Evolutionary conservation across 2,797 vertebrate genomes (phyloP).

Genomic region (Pyrrhura leucotis): DNA sequence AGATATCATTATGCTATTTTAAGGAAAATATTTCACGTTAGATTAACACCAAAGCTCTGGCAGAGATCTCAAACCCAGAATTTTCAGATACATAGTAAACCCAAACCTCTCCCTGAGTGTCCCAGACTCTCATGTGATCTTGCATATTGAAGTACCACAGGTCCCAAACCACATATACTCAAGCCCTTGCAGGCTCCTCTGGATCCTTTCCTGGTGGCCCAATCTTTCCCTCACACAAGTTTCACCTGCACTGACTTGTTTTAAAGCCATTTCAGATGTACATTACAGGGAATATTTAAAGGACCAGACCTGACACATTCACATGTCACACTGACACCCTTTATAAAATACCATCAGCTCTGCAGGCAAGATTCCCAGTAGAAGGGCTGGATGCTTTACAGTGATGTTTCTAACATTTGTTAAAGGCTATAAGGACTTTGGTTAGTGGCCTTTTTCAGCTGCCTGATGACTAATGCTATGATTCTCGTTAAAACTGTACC

Average conservation of each 20-base stretch:
- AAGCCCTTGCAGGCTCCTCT: not conserved
- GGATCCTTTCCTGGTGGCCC: not conserved
- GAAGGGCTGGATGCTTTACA: not conserved
- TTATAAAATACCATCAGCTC: not conserved
- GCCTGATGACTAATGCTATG: not conserved
- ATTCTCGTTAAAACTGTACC: not conserved
- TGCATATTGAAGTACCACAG: not conserved
- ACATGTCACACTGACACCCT: not conserved
- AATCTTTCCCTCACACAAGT: not conserved
- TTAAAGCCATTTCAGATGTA: not conserved
- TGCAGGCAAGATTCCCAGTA: not conserved
- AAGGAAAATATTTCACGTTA: not conserved
- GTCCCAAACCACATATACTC: not conserved
- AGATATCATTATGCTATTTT: not conserved
- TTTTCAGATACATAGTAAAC: not conserved
- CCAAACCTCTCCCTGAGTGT: not conserved
- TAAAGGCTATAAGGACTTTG: not conserved
- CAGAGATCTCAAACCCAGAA: not conserved
- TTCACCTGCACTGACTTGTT: not conserved
- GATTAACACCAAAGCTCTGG: not conserved
- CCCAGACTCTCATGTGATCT: not conserved
- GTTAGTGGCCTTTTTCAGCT: not conserved
- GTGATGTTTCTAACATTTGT: not conserved
- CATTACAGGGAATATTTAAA: not conserved
- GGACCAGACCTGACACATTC: not conserved